Evolutionary conservation across 2,888 invertebrate genomes (phyloP).

Genomic region (Himalopsyche kuldschensis): DNA sequence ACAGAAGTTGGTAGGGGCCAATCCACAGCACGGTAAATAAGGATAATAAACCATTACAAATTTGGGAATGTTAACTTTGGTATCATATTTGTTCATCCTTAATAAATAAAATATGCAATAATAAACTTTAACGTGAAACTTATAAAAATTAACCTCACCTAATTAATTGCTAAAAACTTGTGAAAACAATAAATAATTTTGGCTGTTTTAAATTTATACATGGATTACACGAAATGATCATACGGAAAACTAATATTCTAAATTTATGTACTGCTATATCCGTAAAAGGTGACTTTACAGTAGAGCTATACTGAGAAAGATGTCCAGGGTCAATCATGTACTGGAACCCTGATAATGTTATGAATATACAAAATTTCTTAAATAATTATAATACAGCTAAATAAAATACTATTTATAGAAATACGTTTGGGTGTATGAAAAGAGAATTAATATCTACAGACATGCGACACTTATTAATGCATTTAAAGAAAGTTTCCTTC

Average conservation of each 20-base stretch:
- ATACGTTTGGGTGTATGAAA: too few species aligned
- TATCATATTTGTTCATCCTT: slow-evolving; percentile 48
- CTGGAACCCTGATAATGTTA: not conserved
- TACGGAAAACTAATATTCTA: not conserved
- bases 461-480: not conserved
- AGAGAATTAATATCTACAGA: too few species aligned
- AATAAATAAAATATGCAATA: slow-evolving; percentile 28
- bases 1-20: not conserved
- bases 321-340: not conserved
- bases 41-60: slow-evolving; percentile 29
- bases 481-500: not conserved
- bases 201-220: slow-evolving; percentile 18
- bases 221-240: not conserved
- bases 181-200: slow-evolving; percentile 39
- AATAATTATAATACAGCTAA: not conserved
- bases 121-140: slow-evolving; percentile 9
- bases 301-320: not conserved
- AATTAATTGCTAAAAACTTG: slow-evolving; percentile 18
- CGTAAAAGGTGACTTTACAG: not conserved
- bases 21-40: not conserved
- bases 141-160: slow-evolving; percentile 8
- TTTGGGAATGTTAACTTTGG: slow-evolving; percentile 75
- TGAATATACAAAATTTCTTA: not conserved
- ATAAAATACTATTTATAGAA: not conserved
- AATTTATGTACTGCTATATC: not conserved